A percentile compares a stretch with the other conserved stretches of the same genome.
Conservation (phyloP, 2,113 vertebrate genomes). For the Macaca mulatta region DNA sequence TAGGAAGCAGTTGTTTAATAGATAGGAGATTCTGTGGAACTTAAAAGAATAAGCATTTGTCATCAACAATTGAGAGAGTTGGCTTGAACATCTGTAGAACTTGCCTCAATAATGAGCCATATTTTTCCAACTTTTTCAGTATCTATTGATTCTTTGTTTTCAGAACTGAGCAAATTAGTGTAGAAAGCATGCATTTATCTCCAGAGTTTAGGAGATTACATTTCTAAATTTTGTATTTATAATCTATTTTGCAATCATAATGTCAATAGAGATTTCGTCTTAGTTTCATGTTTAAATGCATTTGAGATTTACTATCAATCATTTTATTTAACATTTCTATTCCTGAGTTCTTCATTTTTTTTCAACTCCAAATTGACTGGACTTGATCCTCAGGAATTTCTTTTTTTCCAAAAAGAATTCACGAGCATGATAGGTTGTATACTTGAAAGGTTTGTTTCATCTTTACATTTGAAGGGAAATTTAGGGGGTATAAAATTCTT, state of each 20-base stretch:
- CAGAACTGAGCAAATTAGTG: background rate
- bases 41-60: background rate
- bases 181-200: background rate
- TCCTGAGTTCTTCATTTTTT: background rate
- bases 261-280: background rate
- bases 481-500: background rate
- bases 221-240: background rate
- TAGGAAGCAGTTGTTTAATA: background rate
- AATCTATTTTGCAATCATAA: background rate
- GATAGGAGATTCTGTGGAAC: background rate
- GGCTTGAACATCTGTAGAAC: background rate
- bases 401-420: background rate
- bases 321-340: background rate
- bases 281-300: background rate
- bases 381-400: background rate
- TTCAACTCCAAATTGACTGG: background rate
- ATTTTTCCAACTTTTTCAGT: background rate
- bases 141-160: background rate
- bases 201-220: background rate
- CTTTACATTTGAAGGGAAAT: background rate
- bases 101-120: background rate
- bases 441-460: background rate
- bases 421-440: background rate
- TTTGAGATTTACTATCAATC: background rate
- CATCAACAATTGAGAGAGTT: background rate